Conservation (phyloP, 64 coral and sea anemone species). For the Platygyra sinensis region DNA sequence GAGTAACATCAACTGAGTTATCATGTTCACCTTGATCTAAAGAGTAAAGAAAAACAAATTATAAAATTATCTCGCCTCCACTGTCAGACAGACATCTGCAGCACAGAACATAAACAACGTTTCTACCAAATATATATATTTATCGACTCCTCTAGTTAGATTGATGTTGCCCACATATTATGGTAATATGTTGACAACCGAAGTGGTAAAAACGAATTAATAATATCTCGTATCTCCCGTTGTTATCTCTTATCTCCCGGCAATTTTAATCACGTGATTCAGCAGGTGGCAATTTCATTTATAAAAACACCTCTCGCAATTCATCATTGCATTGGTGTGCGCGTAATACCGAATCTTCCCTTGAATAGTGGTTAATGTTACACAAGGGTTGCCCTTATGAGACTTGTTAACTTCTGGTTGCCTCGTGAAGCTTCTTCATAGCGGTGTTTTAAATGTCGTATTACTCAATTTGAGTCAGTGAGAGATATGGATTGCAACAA, state of each 20-base stretch:
- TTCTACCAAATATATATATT: neutral
- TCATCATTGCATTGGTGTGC: neutral
- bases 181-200: neutral
- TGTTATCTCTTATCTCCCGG: neutral
- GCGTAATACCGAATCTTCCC: neutral
- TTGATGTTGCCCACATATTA: neutral
- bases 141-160: neutral
- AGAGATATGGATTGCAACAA: slow-evolving; percentile 23
- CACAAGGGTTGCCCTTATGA: neutral
- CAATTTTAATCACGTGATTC: slow-evolving; percentile 7
- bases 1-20: neutral
- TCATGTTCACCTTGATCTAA: too few species aligned
- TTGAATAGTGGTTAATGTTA: neutral
- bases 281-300: slow-evolving; percentile 24
- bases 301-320: slow-evolving; percentile 30
- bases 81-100: too few species aligned
- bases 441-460: neutral
- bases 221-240: neutral
- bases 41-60: too few species aligned
- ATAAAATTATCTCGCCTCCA: too few species aligned
- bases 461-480: neutral
- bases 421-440: neutral
- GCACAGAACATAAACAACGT: neutral
- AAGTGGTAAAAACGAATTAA: neutral
- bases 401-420: neutral